A percentile compares a stretch with the other conserved stretches of the same genome.
phyloP scores from a whole-genome alignment of 2,113 vertebrate species.

The Falco punctatus region DNA sequence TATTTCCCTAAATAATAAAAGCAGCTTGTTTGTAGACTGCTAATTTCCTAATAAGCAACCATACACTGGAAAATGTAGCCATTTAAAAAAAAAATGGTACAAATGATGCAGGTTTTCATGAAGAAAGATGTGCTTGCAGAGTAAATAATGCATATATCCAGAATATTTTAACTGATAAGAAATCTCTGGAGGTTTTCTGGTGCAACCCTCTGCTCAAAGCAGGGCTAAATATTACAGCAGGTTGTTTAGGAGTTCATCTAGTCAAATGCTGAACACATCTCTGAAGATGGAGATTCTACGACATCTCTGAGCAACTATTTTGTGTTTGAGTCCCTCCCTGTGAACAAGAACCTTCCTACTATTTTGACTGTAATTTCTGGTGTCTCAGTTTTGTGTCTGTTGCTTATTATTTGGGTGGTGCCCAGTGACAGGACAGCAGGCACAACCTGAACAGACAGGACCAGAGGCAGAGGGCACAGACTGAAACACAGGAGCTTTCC shows the following conservation, averaged over 20 bases:
- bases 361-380: background rate
- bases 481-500: background rate
- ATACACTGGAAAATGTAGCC: background rate
- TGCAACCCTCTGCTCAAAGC: background rate
- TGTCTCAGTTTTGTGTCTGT: background rate
- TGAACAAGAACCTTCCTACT: background rate
- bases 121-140: background rate
- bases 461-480: background rate
- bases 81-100: background rate
- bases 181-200: background rate
- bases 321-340: background rate
- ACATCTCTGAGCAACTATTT: background rate
- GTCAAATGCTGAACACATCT: background rate
- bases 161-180: background rate
- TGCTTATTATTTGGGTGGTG: background rate
- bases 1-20: too few relatives aligned
- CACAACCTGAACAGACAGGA: background rate
- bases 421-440: background rate
- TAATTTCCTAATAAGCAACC: background rate
- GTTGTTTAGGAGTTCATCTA: fast-evolving
- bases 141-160: background rate
- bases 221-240: background rate
- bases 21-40: background rate
- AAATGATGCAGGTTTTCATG: background rate
- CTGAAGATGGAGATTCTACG: background rate